Conservation (phyloP, 2,888 invertebrate species). For the Polylopha cassiicola region DNA sequence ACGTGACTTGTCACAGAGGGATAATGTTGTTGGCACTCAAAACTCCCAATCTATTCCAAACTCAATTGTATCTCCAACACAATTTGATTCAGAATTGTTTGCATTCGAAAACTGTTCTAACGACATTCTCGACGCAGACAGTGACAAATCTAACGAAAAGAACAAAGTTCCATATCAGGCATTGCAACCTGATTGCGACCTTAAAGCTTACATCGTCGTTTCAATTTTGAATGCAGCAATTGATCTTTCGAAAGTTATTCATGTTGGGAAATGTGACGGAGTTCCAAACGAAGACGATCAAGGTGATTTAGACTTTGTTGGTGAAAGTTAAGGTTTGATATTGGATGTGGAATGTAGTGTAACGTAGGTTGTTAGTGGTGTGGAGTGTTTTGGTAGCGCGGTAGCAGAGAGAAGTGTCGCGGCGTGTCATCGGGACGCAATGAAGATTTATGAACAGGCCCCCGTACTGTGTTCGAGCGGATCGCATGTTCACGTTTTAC, state of each 20-base stretch:
- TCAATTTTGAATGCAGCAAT: conserved; percentile 40
- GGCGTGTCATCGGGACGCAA: conserved; percentile 75
- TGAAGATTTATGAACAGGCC: conserved; percentile 74
- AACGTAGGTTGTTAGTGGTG: conserved; percentile 42
- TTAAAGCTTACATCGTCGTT: conserved; percentile 41
- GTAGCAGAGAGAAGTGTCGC: conserved; percentile 73
- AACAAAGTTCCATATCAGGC: conserved; percentile 57
- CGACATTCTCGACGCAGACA: conserved; percentile 45
- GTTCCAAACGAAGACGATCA: conserved; percentile 30
- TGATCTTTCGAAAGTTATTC: conserved; percentile 48
- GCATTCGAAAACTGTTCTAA: conserved; percentile 26
- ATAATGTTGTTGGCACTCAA: conserved; percentile 72
- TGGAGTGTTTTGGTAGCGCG: conserved; percentile 51
- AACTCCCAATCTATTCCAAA: conserved; percentile 27
- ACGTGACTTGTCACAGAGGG: conserved; percentile 73
- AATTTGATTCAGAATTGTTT: conserved; percentile 29
- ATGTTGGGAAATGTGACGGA: conserved; percentile 52
- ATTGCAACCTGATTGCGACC: conserved; percentile 44
- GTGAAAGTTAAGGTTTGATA: conserved; percentile 28
- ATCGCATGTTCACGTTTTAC: conserved; percentile 49
- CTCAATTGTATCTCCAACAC: conserved; percentile 24
- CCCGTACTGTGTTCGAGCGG: conserved; percentile 42
- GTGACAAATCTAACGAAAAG: conserved; percentile 64
- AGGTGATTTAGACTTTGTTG: conserved; percentile 26
- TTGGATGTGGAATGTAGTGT: conserved; percentile 27